phyloP scores from a whole-genome alignment of 2,888 invertebrate genomes.

The Sceliomorpha sp. region DNA sequence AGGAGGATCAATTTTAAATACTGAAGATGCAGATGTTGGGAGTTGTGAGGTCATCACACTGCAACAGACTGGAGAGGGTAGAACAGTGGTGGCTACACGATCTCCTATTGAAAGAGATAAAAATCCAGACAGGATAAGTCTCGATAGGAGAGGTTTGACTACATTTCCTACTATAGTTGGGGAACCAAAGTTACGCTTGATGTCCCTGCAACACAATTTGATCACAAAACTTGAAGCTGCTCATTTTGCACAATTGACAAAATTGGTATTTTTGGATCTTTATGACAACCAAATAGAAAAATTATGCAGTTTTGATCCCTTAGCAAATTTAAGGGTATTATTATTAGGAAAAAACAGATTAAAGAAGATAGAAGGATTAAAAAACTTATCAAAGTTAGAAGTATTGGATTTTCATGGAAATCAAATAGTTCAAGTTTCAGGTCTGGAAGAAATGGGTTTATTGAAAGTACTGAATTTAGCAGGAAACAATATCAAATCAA shows the following conservation, averaged over 20 bases:
- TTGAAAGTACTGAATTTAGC: constrained; percentile 95
- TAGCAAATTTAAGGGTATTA: constrained; percentile 91
- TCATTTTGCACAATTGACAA: constrained; percentile 83
- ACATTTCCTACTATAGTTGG: constrained; percentile 91
- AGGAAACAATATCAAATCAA: constrained; percentile 91
- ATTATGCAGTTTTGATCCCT: constrained; percentile 88
- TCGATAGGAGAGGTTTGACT: constrained; percentile 92
- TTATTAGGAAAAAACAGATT: constrained; percentile 95
- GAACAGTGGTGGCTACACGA: constrained; percentile 86
- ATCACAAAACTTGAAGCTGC: constrained; percentile 87
- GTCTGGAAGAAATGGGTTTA: constrained; percentile 86
- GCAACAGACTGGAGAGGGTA: constrained; percentile 84
- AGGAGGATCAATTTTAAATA: constrained; percentile 63
- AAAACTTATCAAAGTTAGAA: constrained; percentile 88
- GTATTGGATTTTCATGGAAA: constrained; percentile 97
- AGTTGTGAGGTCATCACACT: constrained; percentile 73
- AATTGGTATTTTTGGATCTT: constrained; percentile 94
- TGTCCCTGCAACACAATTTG: constrained; percentile 96
- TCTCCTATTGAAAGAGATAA: constrained; percentile 89
- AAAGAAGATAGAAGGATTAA: constrained; percentile 88
- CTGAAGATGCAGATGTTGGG: constrained; percentile 71
- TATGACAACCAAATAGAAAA: constrained; percentile 97
- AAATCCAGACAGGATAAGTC: constrained; percentile 92
- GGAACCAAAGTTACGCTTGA: constrained; percentile 89
- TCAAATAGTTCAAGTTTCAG: constrained; percentile 88